Evolutionary conservation across 2,113 vertebrate genomes (phyloP), one percentile per base, ranked within the genome.

Genomic region (Panthera leo): DNA sequence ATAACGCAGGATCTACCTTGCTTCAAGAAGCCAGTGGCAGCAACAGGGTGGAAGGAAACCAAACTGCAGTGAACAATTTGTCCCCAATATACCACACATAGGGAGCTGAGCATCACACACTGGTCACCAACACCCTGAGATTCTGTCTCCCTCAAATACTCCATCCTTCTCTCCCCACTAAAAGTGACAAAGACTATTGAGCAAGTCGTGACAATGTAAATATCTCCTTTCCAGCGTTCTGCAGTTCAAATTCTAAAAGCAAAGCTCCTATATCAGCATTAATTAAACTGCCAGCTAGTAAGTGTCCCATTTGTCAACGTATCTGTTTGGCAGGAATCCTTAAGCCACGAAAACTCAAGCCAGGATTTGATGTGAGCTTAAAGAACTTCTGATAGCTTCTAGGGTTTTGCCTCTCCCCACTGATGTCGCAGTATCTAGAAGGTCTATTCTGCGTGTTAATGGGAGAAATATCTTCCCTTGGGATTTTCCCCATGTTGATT

Each of bases 251-350:
- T 36, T 13, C 94, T 97, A 97, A 96, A 61, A 91, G 96, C 14
- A 39, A 91, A 3, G 97, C 85, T 98, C 97, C 0, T 91, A 19
- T 98, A 98, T 98, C 98, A 98, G 93, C 0, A 29, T 91, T 96
- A 94, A 94, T 88, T 98, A 91, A 53, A 79, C 98, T 97, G 98
- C 98, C 98, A 98, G 97, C 93, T n/a, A 95, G 90, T 75, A 97
- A 95, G 96, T 6, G 42, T 23, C 94, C 79, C 83, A 79, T 96
- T 91, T 93, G 73, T 94, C 86, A 86, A 25, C 68, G 85, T 92
- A 92, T 88, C 92, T 95, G 55, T 68, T 92, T 27, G 0, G 70
- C 23, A 58, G 87, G 79, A 85, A 92, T 91, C 94, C 71, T 85
- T 23, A 36, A 83, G 84, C 95, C 67, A 34, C 92, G 90, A 31